A percentile compares a stretch with the other conserved stretches of the same genome.
Evolutionary conservation across 2,888 invertebrate species (phyloP).

Genomic region (Vanessa cardui): DNA sequence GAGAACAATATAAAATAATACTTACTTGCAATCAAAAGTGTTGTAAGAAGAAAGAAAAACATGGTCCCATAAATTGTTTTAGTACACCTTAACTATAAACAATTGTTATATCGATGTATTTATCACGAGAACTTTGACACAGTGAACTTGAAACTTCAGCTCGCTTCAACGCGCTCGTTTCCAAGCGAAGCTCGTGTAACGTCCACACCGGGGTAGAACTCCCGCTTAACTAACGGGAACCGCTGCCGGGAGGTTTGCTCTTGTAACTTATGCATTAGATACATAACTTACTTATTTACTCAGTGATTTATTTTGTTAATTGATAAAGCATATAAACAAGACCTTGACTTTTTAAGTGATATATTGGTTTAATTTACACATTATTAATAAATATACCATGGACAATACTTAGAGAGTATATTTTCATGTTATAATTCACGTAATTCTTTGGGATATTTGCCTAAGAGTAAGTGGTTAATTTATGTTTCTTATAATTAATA

Average conservation of each 20-base stretch:
- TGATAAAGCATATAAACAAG: too few relatives aligned
- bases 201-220: constrained; percentile 10
- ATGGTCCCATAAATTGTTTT: constrained; percentile 12
- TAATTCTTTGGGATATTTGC: too few relatives aligned
- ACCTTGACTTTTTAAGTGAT: too few relatives aligned
- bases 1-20: neutral
- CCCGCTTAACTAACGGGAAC: constrained; percentile 19
- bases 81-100: neutral
- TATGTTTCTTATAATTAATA: too few relatives aligned
- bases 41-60: constrained; percentile 36
- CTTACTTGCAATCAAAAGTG: constrained; percentile 40
- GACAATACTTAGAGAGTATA: too few relatives aligned
- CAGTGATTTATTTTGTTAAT: too few relatives aligned
- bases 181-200: neutral
- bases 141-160: neutral
- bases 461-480: too few relatives aligned
- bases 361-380: too few relatives aligned
- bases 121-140: neutral
- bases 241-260: too few relatives aligned
- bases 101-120: neutral
- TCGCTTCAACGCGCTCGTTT: neutral
- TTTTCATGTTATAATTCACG: too few relatives aligned
- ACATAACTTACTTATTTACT: constrained; percentile 3
- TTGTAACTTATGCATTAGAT: neutral
- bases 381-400: too few relatives aligned